Conservation (phyloP, 2,113 vertebrate species). For the Enhydra lutris region DNA sequence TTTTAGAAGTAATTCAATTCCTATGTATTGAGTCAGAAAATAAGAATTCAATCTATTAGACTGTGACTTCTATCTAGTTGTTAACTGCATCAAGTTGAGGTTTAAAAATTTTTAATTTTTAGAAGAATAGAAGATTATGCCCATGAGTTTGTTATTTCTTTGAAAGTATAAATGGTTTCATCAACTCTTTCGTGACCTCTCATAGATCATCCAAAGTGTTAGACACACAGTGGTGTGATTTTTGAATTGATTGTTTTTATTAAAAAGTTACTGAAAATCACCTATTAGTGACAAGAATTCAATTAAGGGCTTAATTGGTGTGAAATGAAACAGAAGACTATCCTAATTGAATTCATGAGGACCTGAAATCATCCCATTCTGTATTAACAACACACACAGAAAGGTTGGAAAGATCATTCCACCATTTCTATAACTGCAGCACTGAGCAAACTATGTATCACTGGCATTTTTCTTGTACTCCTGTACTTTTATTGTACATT, state of each 20-base stretch:
- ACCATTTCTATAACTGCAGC: not conserved
- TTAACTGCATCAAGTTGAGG: not conserved
- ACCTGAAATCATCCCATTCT: not conserved
- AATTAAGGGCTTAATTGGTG: not conserved
- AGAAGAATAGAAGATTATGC: not conserved
- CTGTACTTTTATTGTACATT: not conserved
- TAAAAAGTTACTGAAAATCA: not conserved
- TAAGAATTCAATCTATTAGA: not conserved
- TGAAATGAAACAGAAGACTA: not conserved
- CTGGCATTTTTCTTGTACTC: not conserved
- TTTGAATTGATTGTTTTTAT: not conserved
- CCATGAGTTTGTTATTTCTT: not conserved
- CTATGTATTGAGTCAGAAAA: not conserved
- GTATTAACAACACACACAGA: not conserved
- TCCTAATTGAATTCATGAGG: slow-evolving; percentile 4
- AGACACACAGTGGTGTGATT: not conserved
- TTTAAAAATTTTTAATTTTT: not conserved
- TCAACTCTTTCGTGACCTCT: not conserved
- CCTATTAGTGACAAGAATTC: not conserved
- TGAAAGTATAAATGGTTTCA: not conserved
- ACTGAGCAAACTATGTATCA: not conserved
- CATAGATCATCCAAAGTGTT: not conserved
- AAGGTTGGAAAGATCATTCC: not conserved
- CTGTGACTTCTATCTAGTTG: not conserved
- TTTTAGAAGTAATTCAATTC: slow-evolving; percentile 10